Conservation (phyloP, 1,140 invertebrate species). For the Zaprionus taronus region DNA sequence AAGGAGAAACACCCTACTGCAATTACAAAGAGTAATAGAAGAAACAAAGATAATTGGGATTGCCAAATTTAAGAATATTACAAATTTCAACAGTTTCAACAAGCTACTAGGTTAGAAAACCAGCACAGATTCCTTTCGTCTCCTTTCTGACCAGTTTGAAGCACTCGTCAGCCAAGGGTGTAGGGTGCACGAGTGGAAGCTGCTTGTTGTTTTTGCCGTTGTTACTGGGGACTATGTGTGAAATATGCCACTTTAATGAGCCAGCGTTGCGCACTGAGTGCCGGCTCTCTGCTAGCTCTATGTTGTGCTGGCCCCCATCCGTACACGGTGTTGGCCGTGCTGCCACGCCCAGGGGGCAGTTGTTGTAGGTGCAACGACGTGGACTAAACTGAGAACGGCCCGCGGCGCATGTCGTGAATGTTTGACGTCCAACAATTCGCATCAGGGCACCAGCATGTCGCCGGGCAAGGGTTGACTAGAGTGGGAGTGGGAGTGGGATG, state of each 20-base stretch:
- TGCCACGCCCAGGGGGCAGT: conserved; percentile 38
- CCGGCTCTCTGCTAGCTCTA: conserved; percentile 44
- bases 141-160: background rate
- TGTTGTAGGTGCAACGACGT: conserved; percentile 75
- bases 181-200: conserved; percentile 13
- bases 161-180: background rate
- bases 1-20: too few species aligned
- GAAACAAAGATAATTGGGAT: too few species aligned
- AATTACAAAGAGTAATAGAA: too few species aligned
- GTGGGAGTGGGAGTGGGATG: background rate
- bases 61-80: background rate
- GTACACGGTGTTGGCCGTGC: conserved; percentile 9
- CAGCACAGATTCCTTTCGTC: background rate
- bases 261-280: conserved; percentile 77
- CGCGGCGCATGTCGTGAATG: conserved; percentile 48
- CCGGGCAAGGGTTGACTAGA: background rate
- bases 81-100: background rate
- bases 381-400: conserved; percentile 72
- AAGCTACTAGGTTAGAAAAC: background rate
- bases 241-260: conserved; percentile 83
- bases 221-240: conserved; percentile 69
- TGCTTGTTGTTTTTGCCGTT: conserved; percentile 54
- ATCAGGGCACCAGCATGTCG: conserved; percentile 32
- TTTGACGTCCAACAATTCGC: conserved; percentile 54
- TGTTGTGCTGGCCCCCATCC: background rate